Evolutionary conservation across 2,888 invertebrate species (phyloP), one percentile per base, ranked within the genome.

Genomic region (Leucophenga montana): DNA sequence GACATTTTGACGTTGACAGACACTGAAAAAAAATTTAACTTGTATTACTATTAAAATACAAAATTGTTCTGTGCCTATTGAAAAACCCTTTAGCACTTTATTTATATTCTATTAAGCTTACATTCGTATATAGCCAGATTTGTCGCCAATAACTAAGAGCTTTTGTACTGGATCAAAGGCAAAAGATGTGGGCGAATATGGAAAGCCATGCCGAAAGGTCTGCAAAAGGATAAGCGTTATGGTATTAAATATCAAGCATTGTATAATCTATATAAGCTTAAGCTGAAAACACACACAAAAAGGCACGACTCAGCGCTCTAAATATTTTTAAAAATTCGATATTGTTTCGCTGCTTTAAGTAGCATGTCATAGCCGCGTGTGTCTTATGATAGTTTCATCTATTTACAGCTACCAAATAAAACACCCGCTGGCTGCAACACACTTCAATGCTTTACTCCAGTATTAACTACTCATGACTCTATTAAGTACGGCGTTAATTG

Each of bases 131-230:
- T 95, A 95, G 86, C 98, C 98, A 82, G 94, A 93, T 90, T 97
- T 97, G 87, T 98, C 97, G 74, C 99, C 99, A 89, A 99, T 95
- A 78, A 97, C 99, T 87, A 99, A 92, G 75, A 99, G 92, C 89
- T 95, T 95, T 91, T 99, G 99, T 85, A 99, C 94, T 77, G 99
- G 98, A 91, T 99, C 99, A 92, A 96, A 99, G 74, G 98, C 98
- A 90, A 99, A 91, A 72, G 98, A 95, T 79, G 97, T 97, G 65
- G 99, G 98, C 84, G 98, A 95, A 90, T 95, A 95, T 78, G 99
- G 99, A 91, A 99, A 99, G 85, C 99, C 99, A 93, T 99, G 98
- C 69, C 98, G 95, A 90, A 97, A 96, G 82, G 96, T 96, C 96
- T 96, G 93, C 62, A 92, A 92, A 89, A 90, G 90, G 90, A 84